Conservation (phyloP, 2,113 vertebrate species). For the Butastur rufipennis region DNA sequence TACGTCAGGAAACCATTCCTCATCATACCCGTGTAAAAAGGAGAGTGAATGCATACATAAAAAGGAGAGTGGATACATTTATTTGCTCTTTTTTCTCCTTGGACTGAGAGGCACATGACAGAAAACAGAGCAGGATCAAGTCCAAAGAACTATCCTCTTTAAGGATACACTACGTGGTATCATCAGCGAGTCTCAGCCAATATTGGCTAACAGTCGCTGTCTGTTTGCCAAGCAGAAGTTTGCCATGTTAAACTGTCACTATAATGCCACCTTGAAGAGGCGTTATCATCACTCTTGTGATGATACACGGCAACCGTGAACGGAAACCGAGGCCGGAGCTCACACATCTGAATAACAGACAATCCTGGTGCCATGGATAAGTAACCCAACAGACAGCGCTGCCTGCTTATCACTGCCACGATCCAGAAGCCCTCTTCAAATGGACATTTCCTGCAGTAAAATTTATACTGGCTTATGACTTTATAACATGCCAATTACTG, state of each 20-base stretch:
- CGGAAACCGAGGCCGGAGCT: slow-evolving; percentile 50
- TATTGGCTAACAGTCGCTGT: slow-evolving; percentile 65
- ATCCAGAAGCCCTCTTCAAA: slow-evolving; percentile 5
- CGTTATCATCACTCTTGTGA: slow-evolving; percentile 66
- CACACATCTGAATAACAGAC: slow-evolving; percentile 55
- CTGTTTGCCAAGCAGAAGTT: slow-evolving; percentile 68
- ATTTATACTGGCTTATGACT: neutral
- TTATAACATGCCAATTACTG: neutral
- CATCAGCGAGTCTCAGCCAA: slow-evolving; percentile 53
- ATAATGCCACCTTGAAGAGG: slow-evolving; percentile 67
- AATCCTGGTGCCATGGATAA: slow-evolving; percentile 59
- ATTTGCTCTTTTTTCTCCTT: neutral
- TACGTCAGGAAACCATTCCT: neutral
- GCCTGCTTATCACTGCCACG: neutral
- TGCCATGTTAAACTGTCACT: slow-evolving; percentile 68
- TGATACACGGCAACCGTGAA: slow-evolving; percentile 65
- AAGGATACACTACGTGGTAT: slow-evolving; percentile 37
- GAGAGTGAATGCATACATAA: neutral
- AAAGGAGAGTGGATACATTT: neutral
- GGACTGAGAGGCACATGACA: neutral
- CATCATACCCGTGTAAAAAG: neutral
- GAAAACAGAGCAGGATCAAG: slow-evolving; percentile 35
- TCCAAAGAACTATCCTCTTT: slow-evolving; percentile 59
- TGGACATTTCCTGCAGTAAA: neutral
- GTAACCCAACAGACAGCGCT: slow-evolving; percentile 20